Evolutionary conservation across 2,113 vertebrate genomes (phyloP).

Genomic region (Sapajus apella): DNA sequence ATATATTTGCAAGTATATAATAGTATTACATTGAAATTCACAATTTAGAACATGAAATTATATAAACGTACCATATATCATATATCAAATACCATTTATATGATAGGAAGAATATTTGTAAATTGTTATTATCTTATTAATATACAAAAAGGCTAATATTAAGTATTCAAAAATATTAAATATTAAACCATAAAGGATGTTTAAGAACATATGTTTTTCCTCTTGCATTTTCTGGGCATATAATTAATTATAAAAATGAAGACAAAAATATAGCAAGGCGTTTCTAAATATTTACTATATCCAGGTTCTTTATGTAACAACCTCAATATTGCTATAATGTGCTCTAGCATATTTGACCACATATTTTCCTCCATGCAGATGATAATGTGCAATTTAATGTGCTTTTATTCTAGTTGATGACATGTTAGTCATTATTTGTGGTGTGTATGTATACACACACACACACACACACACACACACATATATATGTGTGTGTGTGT

Average conservation of each 20-base stretch:
- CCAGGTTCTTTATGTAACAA: neutral
- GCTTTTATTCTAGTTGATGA: neutral
- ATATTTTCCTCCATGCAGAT: neutral
- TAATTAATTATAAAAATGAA: neutral
- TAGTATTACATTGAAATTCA: neutral
- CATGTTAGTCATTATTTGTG: rapidly evolving
- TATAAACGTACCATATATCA: neutral
- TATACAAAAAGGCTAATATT: neutral
- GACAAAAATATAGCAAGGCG: neutral
- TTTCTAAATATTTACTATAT: neutral
- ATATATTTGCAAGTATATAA: neutral
- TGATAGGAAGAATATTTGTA: neutral
- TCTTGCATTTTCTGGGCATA: neutral
- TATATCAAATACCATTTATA: neutral
- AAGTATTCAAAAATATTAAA: neutral
- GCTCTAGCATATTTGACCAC: neutral
- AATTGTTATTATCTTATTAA: neutral
- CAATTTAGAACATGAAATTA: neutral
- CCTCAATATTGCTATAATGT: rapidly evolving
- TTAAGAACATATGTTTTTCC: neutral
- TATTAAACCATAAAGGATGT: neutral
- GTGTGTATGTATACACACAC: neutral
- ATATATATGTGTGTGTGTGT: neutral
- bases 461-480: too few species aligned
- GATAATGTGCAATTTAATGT: neutral